Evolutionary conservation across 2,113 vertebrate species (phyloP), one percentile per base, ranked within the genome.

Genomic region (Sinocyclocheilus grahami): DNA sequence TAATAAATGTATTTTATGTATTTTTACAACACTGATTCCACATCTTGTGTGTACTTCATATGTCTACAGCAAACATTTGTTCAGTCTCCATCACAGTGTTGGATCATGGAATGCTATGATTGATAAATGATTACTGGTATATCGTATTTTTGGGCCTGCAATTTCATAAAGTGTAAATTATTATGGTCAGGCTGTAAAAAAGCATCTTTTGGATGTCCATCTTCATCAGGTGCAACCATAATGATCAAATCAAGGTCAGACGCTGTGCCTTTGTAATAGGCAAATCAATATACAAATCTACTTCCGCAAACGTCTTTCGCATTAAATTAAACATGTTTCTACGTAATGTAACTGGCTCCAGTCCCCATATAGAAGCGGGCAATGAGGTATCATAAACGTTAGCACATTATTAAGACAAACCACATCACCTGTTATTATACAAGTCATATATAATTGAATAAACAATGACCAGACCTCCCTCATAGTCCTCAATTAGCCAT

Each of bases 331-430:
- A 37, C 63, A 48, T 18, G 22, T 18, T 27, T 20, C 30, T 39
- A 46, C 51, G 14, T 86, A 80, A 81, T 24, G 33, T 55, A 46
- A 58, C 62, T 85, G 82, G 82, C 86, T 87, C 77, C 77, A 62
- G 88, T 71, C 82, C 71, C 18, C 9, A 72, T 53, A 30, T n/a
- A 67, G 58, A 89, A 86, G 84, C 75, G 30, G 42, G 42, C 69
- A 77, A 78, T 48, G 62, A 85, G 84, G 72, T 75, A 78, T 78
- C 86, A 78, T 78, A 89, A 75, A 20, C 62, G 88, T 82, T 87
- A 87, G 79, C 79, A 22, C 67, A 87, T 90, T 90, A 88, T 90
- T 90, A 90, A 90, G 89, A 87, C 87, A 87, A 88, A 75, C 69
- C 76, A 48, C 85, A 86, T 90, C 85, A 87, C 83, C 83, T 88